These are phyloP conservation scores for Cheilosia pagana DNA, from an alignment of 2,888 invertebrate species.

Conservation along the genomic window DNA sequence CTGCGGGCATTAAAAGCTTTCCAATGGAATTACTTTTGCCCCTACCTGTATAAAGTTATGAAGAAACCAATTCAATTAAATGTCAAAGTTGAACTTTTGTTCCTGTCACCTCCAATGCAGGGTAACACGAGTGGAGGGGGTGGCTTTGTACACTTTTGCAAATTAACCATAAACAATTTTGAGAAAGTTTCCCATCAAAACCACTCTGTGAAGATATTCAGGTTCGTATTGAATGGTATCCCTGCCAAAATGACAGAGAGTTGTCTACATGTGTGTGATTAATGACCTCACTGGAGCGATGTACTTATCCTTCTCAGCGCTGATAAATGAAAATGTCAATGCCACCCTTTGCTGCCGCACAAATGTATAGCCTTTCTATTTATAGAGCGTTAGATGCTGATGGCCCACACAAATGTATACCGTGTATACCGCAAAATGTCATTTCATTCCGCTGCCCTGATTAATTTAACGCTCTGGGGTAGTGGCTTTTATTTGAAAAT, in stretches of 20 bases:
- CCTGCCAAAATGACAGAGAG: neutral
- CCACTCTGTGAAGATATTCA: no score
- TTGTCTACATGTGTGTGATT: conserved; percentile 27
- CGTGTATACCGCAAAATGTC: conserved; percentile 3
- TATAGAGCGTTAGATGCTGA: conserved; percentile 25
- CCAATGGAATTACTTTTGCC: neutral
- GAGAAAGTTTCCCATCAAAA: no score
- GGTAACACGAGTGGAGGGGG: no score
- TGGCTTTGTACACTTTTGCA: no score
- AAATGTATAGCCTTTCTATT: conserved; percentile 25
- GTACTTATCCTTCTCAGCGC: neutral
- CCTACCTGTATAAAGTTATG: neutral
- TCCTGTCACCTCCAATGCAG: no score
- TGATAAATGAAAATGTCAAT: conserved; percentile 46
- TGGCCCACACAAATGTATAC: neutral
- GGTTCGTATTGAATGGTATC: neutral
- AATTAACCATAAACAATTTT: no score
- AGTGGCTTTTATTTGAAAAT: conserved; percentile 27
- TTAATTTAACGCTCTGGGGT: conserved; percentile 45
- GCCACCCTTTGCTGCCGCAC: conserved; percentile 14
- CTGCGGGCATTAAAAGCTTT: neutral
- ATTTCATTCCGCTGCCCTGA: conserved; percentile 35
- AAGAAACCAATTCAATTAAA: conserved; percentile 23
- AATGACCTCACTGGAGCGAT: conserved; percentile 27
- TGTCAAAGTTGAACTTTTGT: conserved; percentile 31